Conservation (phyloP, 2,113 vertebrate species). For the Cyphotilapia sp. region DNA sequence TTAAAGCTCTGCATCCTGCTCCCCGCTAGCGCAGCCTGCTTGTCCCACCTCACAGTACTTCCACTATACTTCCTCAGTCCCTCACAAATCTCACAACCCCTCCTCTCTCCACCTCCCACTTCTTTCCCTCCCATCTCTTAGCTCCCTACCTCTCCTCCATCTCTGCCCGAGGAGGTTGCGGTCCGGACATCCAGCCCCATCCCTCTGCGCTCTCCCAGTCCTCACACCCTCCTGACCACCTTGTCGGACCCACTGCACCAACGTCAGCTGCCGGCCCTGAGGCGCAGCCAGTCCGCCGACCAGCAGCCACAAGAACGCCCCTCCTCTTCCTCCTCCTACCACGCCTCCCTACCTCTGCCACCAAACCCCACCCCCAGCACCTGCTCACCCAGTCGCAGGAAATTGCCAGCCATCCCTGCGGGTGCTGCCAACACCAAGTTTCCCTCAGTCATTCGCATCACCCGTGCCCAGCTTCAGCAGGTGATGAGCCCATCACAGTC, state of each 20-base stretch:
- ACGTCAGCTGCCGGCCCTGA: constrained; percentile 70
- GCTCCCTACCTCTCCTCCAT: constrained; percentile 84
- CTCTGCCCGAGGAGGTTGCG: constrained; percentile 75
- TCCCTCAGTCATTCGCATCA: constrained; percentile 89
- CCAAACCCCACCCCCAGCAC: constrained; percentile 48
- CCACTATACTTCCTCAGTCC: constrained; percentile 12
- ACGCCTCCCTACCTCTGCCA: constrained; percentile 69
- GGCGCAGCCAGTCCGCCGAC: constrained; percentile 82
- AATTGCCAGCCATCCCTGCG: constrained; percentile 82
- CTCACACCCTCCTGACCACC: constrained; percentile 77
- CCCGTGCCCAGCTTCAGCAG: constrained; percentile 88
- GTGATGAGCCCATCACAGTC: constrained; percentile 71
- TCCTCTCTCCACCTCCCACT: constrained; percentile 21
- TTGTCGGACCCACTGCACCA: constrained; percentile 78
- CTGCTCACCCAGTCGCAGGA: constrained; percentile 76
- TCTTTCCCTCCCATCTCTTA: constrained; percentile 68
- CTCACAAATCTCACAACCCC: constrained; percentile 34
- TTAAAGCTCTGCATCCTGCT: background rate
- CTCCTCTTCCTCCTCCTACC: constrained; percentile 70
- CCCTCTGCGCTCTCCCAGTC: constrained; percentile 79
- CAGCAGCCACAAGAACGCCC: constrained; percentile 63
- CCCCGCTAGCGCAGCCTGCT: background rate
- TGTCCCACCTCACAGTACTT: background rate
- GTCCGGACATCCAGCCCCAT: constrained; percentile 78
- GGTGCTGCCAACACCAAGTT: constrained; percentile 79